phyloP scores from a whole-genome alignment of 2,797 vertebrate species.

The Intellagama lesueurii region DNA sequence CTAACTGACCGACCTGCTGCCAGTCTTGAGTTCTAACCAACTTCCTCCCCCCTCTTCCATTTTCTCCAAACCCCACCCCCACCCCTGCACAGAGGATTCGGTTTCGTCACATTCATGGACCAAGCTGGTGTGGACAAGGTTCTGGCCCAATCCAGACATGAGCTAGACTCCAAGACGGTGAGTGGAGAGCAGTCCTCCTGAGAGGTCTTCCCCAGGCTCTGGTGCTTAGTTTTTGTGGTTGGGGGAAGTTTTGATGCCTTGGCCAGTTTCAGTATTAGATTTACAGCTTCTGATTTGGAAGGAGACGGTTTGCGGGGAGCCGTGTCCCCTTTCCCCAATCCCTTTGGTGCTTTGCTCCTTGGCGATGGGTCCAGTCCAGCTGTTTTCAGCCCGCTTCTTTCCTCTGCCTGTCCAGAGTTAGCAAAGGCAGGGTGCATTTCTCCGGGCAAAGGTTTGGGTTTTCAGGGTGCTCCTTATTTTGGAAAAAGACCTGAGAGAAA shows the following conservation, averaged over 20 bases:
- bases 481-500: too few relatives aligned
- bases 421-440: background rate
- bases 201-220: conserved; percentile 46
- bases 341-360: background rate
- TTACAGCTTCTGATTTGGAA: background rate
- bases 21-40: conserved; percentile 65
- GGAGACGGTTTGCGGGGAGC: too few relatives aligned
- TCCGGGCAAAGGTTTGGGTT: conserved; percentile 10
- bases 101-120: conserved; percentile 98
- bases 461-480: too few relatives aligned
- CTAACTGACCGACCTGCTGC: conserved; percentile 70
- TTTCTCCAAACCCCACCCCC: conserved; percentile 59
- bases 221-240: conserved; percentile 6
- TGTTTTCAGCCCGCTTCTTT: background rate
- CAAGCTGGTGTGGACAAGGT: conserved; percentile 99
- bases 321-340: too few relatives aligned
- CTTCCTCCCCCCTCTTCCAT: conserved; percentile 67
- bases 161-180: conserved; percentile 99
- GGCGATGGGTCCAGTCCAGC: too few relatives aligned
- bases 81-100: conserved; percentile 89
- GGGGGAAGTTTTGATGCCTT: background rate
- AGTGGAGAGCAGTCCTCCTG: conserved; percentile 67
- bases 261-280: too few relatives aligned
- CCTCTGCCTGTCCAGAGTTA: background rate
- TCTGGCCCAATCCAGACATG: conserved; percentile 95